Conservation (phyloP, 2,113 vertebrate species). For the Corythaeola cristata region DNA sequence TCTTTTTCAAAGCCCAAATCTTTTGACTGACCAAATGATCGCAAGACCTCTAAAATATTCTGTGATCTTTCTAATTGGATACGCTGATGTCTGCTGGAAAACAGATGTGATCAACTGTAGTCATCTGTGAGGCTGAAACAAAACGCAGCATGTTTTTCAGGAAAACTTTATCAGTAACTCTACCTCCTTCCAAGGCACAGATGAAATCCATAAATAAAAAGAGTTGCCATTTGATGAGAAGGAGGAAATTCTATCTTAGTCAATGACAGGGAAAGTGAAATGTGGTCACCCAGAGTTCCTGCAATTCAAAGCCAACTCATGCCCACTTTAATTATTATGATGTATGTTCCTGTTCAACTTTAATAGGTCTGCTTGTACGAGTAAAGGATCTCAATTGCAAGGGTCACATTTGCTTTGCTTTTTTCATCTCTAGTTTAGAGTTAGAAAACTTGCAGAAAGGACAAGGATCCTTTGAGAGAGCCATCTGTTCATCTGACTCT, state of each 20-base stretch:
- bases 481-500: background rate
- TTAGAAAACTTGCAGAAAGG: constrained; percentile 1
- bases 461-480: background rate
- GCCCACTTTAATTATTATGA: constrained; percentile 50
- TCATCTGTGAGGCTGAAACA: constrained; percentile 39
- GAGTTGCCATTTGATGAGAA: constrained; percentile 48
- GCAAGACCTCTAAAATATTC: constrained; percentile 42
- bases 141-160: background rate
- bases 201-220: constrained; percentile 41
- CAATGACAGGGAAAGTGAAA: constrained; percentile 52
- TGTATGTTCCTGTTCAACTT: constrained; percentile 4
- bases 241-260: constrained; percentile 42
- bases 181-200: constrained; percentile 27
- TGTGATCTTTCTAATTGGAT: constrained; percentile 58
- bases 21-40: constrained; percentile 46
- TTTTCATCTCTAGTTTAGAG: background rate
- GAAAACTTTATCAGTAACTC: constrained; percentile 49
- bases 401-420: background rate
- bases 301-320: constrained; percentile 43
- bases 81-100: constrained; percentile 55
- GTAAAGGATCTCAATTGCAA: constrained; percentile 21
- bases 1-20: constrained; percentile 30
- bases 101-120: constrained; percentile 60
- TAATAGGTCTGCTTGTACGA: background rate
- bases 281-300: constrained; percentile 46